Evolutionary conservation across 2,113 vertebrate genomes (phyloP).

Genomic region (Zosterops hypoxanthus): DNA sequence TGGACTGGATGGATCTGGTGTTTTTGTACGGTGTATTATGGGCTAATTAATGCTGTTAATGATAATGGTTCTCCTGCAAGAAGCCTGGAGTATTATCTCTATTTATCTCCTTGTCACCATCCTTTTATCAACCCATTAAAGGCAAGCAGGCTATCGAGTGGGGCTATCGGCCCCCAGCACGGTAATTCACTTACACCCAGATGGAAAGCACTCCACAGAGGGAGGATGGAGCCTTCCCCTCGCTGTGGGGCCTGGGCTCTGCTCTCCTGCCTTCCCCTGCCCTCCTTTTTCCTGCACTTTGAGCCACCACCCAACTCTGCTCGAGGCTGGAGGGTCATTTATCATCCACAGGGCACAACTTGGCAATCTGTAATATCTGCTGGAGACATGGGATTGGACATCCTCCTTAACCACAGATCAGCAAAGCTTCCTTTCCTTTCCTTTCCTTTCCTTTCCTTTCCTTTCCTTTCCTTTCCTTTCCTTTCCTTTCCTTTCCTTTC

Average conservation of each 20-base stretch:
- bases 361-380: conserved; percentile 53
- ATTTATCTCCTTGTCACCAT: conserved; percentile 75
- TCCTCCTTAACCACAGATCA: conserved; percentile 62
- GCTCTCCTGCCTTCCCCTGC: not conserved
- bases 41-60: conserved; percentile 79
- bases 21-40: conserved; percentile 63
- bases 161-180: conserved; percentile 20
- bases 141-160: conserved; percentile 57
- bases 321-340: not conserved
- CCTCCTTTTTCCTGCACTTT: not conserved
- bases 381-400: not conserved
- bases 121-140: conserved; percentile 75
- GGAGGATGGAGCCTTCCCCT: not conserved
- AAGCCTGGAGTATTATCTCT: conserved; percentile 65
- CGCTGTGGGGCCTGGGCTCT: not conserved
- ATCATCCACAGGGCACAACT: not conserved
- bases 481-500: no score
- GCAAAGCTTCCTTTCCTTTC: not conserved
- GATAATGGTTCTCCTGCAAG: conserved; percentile 70
- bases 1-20: conserved; percentile 31
- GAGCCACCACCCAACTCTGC: not conserved
- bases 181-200: conserved; percentile 23
- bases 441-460: no score
- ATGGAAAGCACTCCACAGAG: conserved; percentile 19
- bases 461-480: no score